phyloP scores from a whole-genome alignment of 2,888 invertebrate species.

The Orthonychiurus folsomi region DNA sequence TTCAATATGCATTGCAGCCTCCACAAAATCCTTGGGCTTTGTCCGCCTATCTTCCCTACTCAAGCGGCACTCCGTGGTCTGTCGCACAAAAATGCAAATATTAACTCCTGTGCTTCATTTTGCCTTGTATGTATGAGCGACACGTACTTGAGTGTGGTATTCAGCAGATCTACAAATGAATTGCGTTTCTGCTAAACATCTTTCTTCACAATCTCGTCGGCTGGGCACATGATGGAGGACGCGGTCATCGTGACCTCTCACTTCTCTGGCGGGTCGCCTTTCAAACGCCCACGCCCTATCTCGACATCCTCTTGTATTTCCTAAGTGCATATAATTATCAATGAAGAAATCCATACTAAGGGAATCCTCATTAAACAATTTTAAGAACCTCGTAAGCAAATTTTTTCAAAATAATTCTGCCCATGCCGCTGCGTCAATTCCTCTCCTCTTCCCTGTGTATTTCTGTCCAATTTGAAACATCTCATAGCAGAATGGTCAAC shows the following conservation, averaged over 20 bases:
- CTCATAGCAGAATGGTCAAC: conserved; percentile 46
- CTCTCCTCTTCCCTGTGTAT: conserved; percentile 45
- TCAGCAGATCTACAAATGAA: conserved; percentile 48
- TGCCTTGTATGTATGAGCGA: not conserved
- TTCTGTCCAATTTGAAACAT: conserved; percentile 46
- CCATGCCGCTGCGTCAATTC: conserved; percentile 44
- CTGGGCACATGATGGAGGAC: conserved; percentile 45
- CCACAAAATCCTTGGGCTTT: conserved; percentile 45
- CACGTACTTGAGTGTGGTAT: conserved; percentile 45
- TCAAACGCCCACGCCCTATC: conserved; percentile 49
- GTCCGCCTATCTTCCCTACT: conserved; percentile 48
- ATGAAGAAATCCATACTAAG: too few relatives aligned
- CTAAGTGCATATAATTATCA: too few relatives aligned
- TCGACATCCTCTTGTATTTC: conserved; percentile 41
- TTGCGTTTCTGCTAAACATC: conserved; percentile 45
- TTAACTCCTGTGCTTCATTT: conserved; percentile 9
- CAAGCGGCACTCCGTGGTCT: conserved; percentile 46
- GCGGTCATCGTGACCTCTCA: conserved; percentile 47
- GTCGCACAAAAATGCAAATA: conserved; percentile 11
- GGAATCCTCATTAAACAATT: too few relatives aligned
- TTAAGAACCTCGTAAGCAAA: conserved; percentile 44
- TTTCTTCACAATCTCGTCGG: conserved; percentile 49
- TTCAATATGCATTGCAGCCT: conserved; percentile 45
- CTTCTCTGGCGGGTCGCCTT: conserved; percentile 47
- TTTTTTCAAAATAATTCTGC: conserved; percentile 47